These are phyloP conservation scores for Micromys minutus DNA, from an alignment of 2,113 vertebrate species.

Conservation along the genomic window DNA sequence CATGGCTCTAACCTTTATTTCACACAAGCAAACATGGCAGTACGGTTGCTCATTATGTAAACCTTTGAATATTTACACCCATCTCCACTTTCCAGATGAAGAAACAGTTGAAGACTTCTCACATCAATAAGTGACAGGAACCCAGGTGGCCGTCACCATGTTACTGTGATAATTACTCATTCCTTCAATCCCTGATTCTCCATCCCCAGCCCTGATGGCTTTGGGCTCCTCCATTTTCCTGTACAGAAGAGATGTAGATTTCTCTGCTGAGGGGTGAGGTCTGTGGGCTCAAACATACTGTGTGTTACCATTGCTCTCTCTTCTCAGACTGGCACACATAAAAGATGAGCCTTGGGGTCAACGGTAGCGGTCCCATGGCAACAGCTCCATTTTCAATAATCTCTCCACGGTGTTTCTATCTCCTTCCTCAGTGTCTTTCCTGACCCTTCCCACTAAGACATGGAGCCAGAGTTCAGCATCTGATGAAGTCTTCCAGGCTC, in stretches of 20 bases:
- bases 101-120: neutral
- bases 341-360: conserved; percentile 78
- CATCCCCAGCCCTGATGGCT: rapidly evolving
- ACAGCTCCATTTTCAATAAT: conserved; percentile 73
- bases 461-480: conserved; percentile 76
- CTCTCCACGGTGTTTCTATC: conserved; percentile 82
- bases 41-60: rapidly evolving
- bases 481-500: conserved; percentile 74
- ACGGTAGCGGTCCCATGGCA: conserved; percentile 77
- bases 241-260: conserved; percentile 47
- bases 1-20: neutral
- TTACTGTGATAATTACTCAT: rapidly evolving
- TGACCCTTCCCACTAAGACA: conserved; percentile 80
- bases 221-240: neutral
- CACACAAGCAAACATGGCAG: rapidly evolving
- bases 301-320: conserved; percentile 25
- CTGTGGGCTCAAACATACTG: conserved; percentile 29
- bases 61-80: rapidly evolving
- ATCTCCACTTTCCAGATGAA: neutral
- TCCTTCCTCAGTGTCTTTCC: conserved; percentile 69
- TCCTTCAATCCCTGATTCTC: rapidly evolving
- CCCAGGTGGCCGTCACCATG: rapidly evolving
- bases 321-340: conserved; percentile 39
- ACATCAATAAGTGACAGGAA: rapidly evolving
- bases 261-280: neutral